A percentile compares a stretch with the other conserved stretches of the same genome.
Conservation (phyloP, 2,797 vertebrate species). For the Sebastiscus tertius region DNA sequence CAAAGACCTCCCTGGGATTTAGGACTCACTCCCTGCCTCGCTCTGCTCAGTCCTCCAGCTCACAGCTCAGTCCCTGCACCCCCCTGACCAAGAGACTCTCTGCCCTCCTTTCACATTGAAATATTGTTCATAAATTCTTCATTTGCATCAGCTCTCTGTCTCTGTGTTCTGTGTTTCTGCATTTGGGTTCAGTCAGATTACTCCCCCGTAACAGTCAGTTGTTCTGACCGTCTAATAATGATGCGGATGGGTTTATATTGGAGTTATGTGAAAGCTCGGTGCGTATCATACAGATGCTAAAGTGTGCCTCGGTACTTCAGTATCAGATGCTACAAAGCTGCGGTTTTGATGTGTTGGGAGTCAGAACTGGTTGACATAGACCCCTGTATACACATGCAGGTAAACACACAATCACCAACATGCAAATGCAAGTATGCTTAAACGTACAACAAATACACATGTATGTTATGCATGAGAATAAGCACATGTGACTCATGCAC, state of each 20-base stretch:
- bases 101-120: neutral
- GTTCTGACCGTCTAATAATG: no score
- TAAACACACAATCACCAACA: neutral
- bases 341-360: no score
- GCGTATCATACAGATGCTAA: rapidly evolving
- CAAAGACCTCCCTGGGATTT: neutral
- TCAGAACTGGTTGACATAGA: neutral
- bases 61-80: neutral
- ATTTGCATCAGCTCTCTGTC: neutral
- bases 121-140: neutral
- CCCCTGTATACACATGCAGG: neutral
- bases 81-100: neutral
- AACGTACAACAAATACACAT: neutral
- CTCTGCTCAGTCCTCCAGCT: rapidly evolving
- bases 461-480: neutral
- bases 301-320: neutral
- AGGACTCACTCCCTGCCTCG: neutral
- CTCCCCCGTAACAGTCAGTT: neutral
- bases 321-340: no score
- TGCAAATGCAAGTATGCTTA: neutral
- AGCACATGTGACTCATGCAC: neutral
- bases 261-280: neutral
- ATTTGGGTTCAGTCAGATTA: neutral
- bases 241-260: no score
- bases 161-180: neutral